A percentile compares a stretch with the other conserved stretches of the same genome.
phyloP scores from a whole-genome alignment of 2,113 vertebrate species.

The Gallinago media region DNA sequence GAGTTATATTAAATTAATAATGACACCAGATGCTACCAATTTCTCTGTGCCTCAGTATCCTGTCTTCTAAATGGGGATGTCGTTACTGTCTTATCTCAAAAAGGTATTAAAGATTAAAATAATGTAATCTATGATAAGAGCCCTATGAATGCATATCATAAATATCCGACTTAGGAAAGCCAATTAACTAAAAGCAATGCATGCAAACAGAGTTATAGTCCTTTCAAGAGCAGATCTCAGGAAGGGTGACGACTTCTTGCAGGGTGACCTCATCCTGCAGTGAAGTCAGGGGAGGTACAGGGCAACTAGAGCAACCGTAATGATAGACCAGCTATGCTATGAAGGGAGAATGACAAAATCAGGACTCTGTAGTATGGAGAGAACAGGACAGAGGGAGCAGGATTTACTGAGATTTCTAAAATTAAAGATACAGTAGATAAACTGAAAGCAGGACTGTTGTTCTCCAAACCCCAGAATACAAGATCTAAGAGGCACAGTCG shows the following conservation, averaged over 20 bases:
- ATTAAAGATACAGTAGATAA: not conserved
- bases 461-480: not conserved
- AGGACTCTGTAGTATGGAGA: not conserved
- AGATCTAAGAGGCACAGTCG: not conserved
- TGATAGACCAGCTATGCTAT: not conserved
- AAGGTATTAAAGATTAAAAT: not conserved
- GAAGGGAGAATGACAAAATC: not conserved
- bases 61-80: not conserved
- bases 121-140: not conserved
- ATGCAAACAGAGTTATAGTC: not conserved
- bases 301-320: not conserved
- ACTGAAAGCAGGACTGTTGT: not conserved
- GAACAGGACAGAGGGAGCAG: fast-evolving
- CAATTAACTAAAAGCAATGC: conserved; percentile 9
- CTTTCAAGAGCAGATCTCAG: not conserved
- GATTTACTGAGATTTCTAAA: not conserved
- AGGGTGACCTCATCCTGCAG: not conserved
- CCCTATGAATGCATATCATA: not conserved
- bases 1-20: conserved; percentile 11
- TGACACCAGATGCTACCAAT: not conserved
- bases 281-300: not conserved
- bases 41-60: not conserved
- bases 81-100: not conserved
- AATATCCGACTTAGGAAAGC: not conserved
- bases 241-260: not conserved